Evolutionary conservation across 1,140 invertebrate genomes (phyloP).

Genomic region (Papilio aristodemus): DNA sequence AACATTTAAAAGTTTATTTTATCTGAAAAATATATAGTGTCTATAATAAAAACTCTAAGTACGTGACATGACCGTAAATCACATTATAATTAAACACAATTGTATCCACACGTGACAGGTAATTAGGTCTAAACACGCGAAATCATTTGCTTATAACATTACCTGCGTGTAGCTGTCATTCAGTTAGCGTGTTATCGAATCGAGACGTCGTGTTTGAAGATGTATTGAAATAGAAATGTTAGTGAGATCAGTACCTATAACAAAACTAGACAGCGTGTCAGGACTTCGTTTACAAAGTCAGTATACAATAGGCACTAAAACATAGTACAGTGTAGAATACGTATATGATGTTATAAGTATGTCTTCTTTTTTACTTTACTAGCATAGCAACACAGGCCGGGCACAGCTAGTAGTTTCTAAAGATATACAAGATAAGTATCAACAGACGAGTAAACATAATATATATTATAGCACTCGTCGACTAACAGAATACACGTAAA

Average conservation of each 20-base stretch:
- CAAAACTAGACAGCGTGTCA: no score
- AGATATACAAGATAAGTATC: not conserved
- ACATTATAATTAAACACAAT: not conserved
- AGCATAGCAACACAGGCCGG: no score
- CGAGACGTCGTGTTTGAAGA: not conserved
- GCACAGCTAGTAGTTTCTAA: not conserved
- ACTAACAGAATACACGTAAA: conserved; percentile 8
- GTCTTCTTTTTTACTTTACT: no score
- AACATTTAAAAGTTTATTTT: no score
- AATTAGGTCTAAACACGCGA: conserved; percentile 10
- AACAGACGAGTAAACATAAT: not conserved
- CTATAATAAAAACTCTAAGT: no score
- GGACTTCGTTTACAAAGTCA: no score
- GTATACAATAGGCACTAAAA: no score
- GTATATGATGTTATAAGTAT: no score
- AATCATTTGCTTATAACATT: not conserved
- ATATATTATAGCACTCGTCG: not conserved
- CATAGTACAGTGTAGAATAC: no score
- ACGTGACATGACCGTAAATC: not conserved
- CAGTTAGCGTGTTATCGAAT: not conserved
- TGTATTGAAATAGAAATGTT: not conserved
- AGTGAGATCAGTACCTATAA: no score
- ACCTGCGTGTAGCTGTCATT: not conserved
- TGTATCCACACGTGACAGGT: conserved; percentile 4
- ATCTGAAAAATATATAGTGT: no score